Percentiles rank a stretch among this genome's conserved stretches.
Conservation (phyloP, 2,113 vertebrate genomes). For the Lonchura striata region DNA sequence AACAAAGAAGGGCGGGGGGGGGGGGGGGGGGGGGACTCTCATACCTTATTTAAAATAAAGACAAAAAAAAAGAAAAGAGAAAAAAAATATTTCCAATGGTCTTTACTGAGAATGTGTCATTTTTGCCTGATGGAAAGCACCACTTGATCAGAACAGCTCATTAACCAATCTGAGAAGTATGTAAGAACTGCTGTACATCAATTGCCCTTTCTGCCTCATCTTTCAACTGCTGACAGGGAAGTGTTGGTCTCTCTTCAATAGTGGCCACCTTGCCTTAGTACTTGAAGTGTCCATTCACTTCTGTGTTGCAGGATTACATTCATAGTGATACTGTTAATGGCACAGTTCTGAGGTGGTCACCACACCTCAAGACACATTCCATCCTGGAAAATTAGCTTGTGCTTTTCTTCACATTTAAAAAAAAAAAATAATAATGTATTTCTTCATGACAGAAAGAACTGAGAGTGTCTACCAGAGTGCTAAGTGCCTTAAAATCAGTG, state of each 20-base stretch:
- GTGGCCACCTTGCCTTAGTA: neutral
- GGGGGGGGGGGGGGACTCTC: fast-evolving
- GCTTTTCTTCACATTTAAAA: neutral
- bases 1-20: neutral
- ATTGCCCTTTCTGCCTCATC: neutral
- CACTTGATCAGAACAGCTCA: neutral
- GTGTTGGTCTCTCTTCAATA: neutral
- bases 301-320: neutral
- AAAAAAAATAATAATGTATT: neutral
- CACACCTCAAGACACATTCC: neutral
- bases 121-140: neutral
- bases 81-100: neutral
- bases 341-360: neutral
- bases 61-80: neutral
- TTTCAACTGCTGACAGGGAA: neutral
- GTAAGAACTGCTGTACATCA: neutral
- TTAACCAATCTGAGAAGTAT: neutral
- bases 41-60: neutral
- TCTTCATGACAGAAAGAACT: neutral
- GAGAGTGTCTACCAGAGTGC: neutral
- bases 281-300: neutral
- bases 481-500: neutral
- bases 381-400: neutral
- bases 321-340: neutral
- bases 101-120: neutral